A percentile compares a stretch with the other conserved stretches of the same genome.
Conservation (phyloP, 2,888 invertebrate genomes). For the Kuschelorhynchus macadamiae region DNA sequence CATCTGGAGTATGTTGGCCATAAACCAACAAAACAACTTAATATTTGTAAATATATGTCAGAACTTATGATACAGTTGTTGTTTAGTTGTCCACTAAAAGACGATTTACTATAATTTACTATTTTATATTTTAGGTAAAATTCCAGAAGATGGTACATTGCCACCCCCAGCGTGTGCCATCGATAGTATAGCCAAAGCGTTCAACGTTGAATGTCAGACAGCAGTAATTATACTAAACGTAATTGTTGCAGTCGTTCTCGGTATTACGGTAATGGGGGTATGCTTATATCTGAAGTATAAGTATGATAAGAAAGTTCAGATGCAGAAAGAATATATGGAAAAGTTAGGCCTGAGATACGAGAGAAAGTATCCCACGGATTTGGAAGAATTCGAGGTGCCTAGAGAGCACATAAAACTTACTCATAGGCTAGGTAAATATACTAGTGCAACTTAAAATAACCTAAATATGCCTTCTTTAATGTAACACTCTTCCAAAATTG, state of each 20-base stretch:
- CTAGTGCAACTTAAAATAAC: too few species aligned
- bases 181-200: conserved; percentile 76
- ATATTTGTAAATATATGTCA: too few species aligned
- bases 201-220: conserved; percentile 81
- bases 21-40: too few species aligned
- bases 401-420: conserved; percentile 89
- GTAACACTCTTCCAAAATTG: too few species aligned
- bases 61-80: too few species aligned
- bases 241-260: conserved; percentile 72
- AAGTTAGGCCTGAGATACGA: conserved; percentile 78
- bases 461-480: too few species aligned
- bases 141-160: conserved; percentile 79
- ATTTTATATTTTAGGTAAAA: conserved; percentile 49
- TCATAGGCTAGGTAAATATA: conserved; percentile 82
- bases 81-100: too few species aligned
- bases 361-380: conserved; percentile 62
- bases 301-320: conserved; percentile 78
- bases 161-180: conserved; percentile 77
- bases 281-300: conserved; percentile 77
- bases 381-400: conserved; percentile 92
- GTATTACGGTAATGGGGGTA: conserved; percentile 69
- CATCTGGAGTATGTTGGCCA: too few species aligned
- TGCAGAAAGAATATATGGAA: conserved; percentile 79
- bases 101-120: too few species aligned
- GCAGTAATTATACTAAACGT: conserved; percentile 79